These are phyloP conservation scores for Acanthosepion esculentum DNA, from an alignment of 2,888 invertebrate species.

Conservation along the genomic window DNA sequence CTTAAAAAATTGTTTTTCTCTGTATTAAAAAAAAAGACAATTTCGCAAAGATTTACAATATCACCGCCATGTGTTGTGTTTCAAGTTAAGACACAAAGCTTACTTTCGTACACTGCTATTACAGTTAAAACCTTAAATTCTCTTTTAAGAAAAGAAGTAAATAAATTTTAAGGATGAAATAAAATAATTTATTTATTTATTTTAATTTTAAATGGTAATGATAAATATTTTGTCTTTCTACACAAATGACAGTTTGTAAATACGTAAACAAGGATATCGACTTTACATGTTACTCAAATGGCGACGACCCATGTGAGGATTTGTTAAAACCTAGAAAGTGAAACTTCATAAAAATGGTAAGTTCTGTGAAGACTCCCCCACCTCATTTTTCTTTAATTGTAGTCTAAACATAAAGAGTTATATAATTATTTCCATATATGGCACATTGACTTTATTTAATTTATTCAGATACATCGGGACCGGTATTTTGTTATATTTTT, in stretches of 20 bases:
- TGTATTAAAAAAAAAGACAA: neutral
- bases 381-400: too few relatives aligned
- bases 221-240: neutral
- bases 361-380: neutral
- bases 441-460: neutral
- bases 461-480: too few relatives aligned
- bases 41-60: neutral
- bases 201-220: neutral
- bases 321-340: neutral
- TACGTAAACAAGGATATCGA: neutral
- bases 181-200: neutral
- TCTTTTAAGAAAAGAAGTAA: neutral
- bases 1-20: neutral
- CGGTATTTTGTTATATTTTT: too few relatives aligned
- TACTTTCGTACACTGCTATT: neutral
- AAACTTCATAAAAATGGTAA: neutral
- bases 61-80: neutral
- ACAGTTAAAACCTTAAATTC: neutral
- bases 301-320: neutral
- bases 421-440: neutral
- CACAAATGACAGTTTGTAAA: neutral
- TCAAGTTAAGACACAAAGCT: neutral
- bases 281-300: neutral
- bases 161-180: neutral
- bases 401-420: neutral